A percentile compares a stretch with the other conserved stretches of the same genome.
Conservation (phyloP, 2,888 invertebrate species). For the Corbicula japonica region DNA sequence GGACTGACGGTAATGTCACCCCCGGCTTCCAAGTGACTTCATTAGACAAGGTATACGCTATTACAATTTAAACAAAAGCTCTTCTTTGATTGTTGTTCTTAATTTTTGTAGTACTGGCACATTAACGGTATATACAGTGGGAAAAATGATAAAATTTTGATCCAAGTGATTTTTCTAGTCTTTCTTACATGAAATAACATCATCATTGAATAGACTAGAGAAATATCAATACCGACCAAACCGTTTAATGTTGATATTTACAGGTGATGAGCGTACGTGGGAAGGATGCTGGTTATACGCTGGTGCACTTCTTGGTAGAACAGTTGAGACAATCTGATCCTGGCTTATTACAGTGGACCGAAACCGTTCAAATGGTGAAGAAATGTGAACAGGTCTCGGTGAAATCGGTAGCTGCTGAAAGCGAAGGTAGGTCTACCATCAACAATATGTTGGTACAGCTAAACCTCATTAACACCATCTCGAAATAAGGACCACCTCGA, state of each 20-base stretch:
- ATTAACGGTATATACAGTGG: too few species aligned
- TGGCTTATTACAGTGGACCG: conserved; percentile 71
- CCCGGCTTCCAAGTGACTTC: conserved; percentile 74
- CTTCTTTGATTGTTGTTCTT: too few species aligned
- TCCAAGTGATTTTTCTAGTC: too few species aligned
- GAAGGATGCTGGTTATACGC: conserved; percentile 67
- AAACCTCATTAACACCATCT: too few species aligned
- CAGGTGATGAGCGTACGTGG: conserved; percentile 76
- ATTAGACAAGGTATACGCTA: conserved; percentile 77
- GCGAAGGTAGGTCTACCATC: conserved; percentile 73
- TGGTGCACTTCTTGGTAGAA: conserved; percentile 73
- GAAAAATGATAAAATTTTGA: too few species aligned
- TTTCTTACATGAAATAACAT: too few species aligned
- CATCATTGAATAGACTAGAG: too few species aligned
- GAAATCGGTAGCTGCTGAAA: conserved; percentile 74
- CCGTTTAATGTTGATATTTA: conserved; percentile 1
- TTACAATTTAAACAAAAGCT: too few species aligned
- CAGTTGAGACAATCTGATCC: conserved; percentile 67
- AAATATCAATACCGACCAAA: too few species aligned
- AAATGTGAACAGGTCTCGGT: conserved; percentile 73
- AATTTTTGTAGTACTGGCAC: too few species aligned
- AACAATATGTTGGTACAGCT: too few species aligned
- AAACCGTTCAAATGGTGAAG: conserved; percentile 65
- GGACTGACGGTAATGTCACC: conserved; percentile 64
- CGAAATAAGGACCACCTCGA: too few species aligned